phyloP scores from a whole-genome alignment of 2,113 vertebrate genomes.

The Chauna torquata region DNA sequence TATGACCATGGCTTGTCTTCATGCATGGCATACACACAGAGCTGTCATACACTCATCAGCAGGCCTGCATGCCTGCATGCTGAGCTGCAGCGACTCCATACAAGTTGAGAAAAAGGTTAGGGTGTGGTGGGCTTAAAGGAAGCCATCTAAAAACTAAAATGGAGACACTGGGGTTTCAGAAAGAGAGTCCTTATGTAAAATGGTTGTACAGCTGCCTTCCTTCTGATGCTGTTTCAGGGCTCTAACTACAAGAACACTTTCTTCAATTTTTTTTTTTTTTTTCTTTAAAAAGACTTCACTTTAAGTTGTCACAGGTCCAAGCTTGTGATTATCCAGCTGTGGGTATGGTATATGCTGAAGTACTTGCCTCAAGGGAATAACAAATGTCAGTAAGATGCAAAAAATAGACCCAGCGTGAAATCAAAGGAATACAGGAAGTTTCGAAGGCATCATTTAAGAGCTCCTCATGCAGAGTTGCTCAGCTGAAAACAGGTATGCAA shows the following conservation, averaged over 20 bases:
- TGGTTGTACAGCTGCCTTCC: neutral
- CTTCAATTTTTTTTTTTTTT: neutral
- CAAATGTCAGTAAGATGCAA: slow-evolving; percentile 71
- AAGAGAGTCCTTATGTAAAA: neutral
- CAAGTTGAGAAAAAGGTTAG: neutral
- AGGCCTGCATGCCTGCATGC: neutral
- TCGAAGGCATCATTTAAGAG: slow-evolving; percentile 71
- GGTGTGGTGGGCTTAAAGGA: neutral
- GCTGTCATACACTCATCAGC: neutral
- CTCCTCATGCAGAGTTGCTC: slow-evolving; percentile 69
- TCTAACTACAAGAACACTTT: slow-evolving; percentile 22
- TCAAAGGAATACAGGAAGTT: slow-evolving; percentile 71
- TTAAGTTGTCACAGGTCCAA: slow-evolving; percentile 64
- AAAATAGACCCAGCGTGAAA: slow-evolving; percentile 74
- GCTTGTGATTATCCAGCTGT: slow-evolving; percentile 71
- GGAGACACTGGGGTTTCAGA: neutral
- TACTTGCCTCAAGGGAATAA: slow-evolving; percentile 66
- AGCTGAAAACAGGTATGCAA: slow-evolving; percentile 61
- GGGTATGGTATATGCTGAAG: slow-evolving; percentile 51
- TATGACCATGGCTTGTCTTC: neutral
- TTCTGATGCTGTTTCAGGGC: neutral
- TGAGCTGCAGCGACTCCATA: neutral
- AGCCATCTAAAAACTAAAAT: neutral
- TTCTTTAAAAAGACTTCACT: neutral
- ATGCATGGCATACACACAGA: neutral